Evolutionary conservation across 2,113 vertebrate genomes (phyloP).

Genomic region (Chunga burmeisteri): DNA sequence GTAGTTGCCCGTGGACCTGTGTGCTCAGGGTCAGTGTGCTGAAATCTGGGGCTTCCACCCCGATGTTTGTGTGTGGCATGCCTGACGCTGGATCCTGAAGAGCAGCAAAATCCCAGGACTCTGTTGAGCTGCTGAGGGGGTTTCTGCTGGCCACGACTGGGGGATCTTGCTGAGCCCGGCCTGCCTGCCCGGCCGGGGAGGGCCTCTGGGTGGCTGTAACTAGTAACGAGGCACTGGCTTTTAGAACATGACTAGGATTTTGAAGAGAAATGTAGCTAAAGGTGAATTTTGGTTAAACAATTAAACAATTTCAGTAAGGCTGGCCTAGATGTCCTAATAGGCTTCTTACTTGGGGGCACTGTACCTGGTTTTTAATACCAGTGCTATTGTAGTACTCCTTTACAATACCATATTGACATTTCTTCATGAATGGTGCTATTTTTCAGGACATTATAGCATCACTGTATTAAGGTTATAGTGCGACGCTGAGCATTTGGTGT

Average conservation of each 20-base stretch:
- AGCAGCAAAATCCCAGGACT: too few species aligned
- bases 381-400: background rate
- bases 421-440: background rate
- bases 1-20: accelerated
- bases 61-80: accelerated
- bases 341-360: background rate
- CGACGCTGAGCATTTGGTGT: background rate
- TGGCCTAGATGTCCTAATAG: background rate
- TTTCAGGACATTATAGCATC: background rate
- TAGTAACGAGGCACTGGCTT: background rate
- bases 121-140: background rate
- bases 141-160: background rate
- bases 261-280: background rate
- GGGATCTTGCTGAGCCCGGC: background rate
- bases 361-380: background rate
- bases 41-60: background rate
- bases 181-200: too few species aligned
- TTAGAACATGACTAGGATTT: too few species aligned
- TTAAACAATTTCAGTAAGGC: background rate
- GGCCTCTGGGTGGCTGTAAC: background rate
- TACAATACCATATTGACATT: background rate
- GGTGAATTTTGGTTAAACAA: background rate
- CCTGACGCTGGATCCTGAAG: accelerated
- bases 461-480: background rate
- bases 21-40: too few species aligned